Evolutionary conservation across 2,113 vertebrate genomes (phyloP).

Genomic region (Oriolus oriolus): DNA sequence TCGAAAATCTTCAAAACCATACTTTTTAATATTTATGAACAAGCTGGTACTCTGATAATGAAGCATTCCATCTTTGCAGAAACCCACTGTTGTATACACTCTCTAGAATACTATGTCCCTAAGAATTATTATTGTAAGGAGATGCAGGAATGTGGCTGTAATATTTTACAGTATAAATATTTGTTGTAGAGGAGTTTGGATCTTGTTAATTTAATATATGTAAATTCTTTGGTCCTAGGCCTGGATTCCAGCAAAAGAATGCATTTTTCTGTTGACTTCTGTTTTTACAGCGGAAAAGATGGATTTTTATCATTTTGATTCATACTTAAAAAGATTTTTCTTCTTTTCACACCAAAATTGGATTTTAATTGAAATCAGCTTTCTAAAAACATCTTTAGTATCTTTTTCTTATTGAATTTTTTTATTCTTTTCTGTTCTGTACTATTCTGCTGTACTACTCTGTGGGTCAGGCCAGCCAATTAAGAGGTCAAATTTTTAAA

Average conservation of each 20-base stretch:
- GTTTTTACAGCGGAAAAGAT: slow-evolving; percentile 20
- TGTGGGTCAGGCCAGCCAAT: not conserved
- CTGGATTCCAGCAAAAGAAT: slow-evolving; percentile 34
- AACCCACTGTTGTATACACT: not conserved
- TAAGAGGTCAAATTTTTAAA: not conserved
- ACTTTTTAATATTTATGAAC: slow-evolving; percentile 65
- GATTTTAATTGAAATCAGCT: slow-evolving; percentile 8
- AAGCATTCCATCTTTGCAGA: slow-evolving; percentile 52
- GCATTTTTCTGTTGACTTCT: not conserved
- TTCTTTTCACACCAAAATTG: not conserved
- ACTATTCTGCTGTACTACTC: not conserved
- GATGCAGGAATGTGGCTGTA: slow-evolving; percentile 36
- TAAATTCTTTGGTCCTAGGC: slow-evolving; percentile 23
- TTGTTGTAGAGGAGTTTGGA: slow-evolving; percentile 30
- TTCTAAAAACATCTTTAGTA: not conserved
- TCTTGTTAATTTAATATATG: slow-evolving; percentile 37
- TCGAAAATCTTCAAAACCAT: slow-evolving; percentile 19
- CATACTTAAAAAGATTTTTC: not conserved
- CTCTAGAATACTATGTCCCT: not conserved
- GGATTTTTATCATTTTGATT: slow-evolving; percentile 1
- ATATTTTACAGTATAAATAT: slow-evolving; percentile 44
- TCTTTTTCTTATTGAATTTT: not conserved
- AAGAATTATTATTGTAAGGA: slow-evolving; percentile 60
- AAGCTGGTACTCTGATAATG: slow-evolving; percentile 47
- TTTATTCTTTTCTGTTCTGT: not conserved